Percentiles rank a stretch among this genome's conserved stretches.
phyloP scores from a whole-genome alignment of 1,140 invertebrate species.

The Philaenus spumarius region DNA sequence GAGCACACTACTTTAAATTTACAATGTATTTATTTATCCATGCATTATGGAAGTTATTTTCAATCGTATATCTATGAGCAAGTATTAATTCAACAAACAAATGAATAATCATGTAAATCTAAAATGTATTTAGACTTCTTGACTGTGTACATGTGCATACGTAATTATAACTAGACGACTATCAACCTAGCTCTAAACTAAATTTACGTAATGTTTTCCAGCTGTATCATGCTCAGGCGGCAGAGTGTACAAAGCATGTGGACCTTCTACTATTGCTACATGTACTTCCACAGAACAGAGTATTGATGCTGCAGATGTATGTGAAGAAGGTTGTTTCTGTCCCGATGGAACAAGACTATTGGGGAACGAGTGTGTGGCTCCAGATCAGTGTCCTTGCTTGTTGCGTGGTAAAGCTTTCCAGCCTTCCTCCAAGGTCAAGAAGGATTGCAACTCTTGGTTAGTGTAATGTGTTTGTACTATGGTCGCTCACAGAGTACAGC shows the following conservation, averaged over 20 bases:
- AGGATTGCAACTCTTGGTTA: slow-evolving; percentile 81
- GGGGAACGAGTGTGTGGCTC: slow-evolving; percentile 61
- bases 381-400: slow-evolving; percentile 68
- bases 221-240: slow-evolving; percentile 62
- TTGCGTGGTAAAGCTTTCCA: slow-evolving; percentile 65
- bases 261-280: slow-evolving; percentile 48
- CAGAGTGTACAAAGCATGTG: slow-evolving; percentile 62
- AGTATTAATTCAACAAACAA: too few relatives aligned
- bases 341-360: slow-evolving; percentile 64
- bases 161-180: too few relatives aligned
- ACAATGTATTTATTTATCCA: too few relatives aligned
- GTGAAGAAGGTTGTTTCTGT: slow-evolving; percentile 84
- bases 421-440: slow-evolving; percentile 61
- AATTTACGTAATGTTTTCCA: too few relatives aligned
- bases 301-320: slow-evolving; percentile 37
- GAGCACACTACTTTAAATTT: too few relatives aligned
- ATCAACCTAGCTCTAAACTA: too few relatives aligned
- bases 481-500: not conserved
- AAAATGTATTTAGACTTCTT: too few relatives aligned
- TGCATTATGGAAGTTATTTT: too few relatives aligned
- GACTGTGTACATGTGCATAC: too few relatives aligned
- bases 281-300: slow-evolving; percentile 36
- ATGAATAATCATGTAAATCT: too few relatives aligned
- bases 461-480: not conserved
- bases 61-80: too few relatives aligned